Conservation (phyloP, 1,140 invertebrate genomes). For the Neuroterus valhalla region DNA sequence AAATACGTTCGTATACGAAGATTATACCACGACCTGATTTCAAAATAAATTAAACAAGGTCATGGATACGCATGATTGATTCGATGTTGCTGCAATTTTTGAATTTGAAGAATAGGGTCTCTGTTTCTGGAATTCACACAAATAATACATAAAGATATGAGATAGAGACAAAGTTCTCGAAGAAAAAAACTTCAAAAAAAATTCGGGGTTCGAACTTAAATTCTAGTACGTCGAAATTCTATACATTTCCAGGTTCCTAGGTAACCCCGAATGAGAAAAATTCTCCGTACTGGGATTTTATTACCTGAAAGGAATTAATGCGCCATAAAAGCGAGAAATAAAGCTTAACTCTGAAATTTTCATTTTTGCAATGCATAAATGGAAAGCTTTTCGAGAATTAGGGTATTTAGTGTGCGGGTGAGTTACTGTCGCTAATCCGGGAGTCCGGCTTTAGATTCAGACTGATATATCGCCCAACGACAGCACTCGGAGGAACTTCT, state of each 20-base stretch:
- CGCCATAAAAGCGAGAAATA: neutral
- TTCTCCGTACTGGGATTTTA: too few species aligned
- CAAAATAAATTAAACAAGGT: constrained; percentile 58
- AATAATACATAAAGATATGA: too few species aligned
- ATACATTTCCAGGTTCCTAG: too few species aligned
- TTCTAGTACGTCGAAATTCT: too few species aligned
- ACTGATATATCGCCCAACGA: constrained; percentile 26
- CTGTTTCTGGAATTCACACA: too few species aligned
- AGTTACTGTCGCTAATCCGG: constrained; percentile 43
- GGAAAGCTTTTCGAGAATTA: constrained; percentile 40
- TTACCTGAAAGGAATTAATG: too few species aligned
- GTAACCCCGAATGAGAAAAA: too few species aligned
- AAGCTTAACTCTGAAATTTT: constrained; percentile 17
- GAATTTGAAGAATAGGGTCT: neutral
- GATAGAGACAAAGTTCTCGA: too few species aligned
- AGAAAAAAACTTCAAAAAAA: too few species aligned
- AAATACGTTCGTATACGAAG: constrained; percentile 52
- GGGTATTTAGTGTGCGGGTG: constrained; percentile 39
- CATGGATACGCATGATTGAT: constrained; percentile 37
- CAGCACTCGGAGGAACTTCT: constrained; percentile 26
- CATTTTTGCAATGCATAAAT: constrained; percentile 39
- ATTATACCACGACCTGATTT: constrained; percentile 58
- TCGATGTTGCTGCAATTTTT: constrained; percentile 26
- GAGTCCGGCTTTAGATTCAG: constrained; percentile 32
- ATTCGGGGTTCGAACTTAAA: too few species aligned